Percentiles rank a stretch among this genome's conserved stretches.
Conservation (phyloP, 2,888 invertebrate species). For the Dicranocentrus wangi region DNA sequence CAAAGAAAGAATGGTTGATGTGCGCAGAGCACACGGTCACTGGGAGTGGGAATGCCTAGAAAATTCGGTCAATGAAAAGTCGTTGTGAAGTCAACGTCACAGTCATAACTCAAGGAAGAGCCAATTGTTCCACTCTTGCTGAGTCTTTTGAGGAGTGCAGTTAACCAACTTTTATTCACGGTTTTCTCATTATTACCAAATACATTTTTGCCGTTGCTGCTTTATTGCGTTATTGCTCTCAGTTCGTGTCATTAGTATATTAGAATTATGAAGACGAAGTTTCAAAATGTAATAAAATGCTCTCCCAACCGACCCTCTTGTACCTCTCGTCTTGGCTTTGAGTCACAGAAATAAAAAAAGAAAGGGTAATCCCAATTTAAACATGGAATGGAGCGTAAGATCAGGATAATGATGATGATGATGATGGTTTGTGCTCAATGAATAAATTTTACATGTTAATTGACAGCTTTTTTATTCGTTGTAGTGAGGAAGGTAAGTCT, state of each 20-base stretch:
- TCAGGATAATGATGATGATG: too few species aligned
- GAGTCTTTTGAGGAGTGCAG: conserved; percentile 1
- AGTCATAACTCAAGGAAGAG: conserved; percentile 16
- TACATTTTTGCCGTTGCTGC: background rate
- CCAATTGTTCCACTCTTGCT: too few species aligned
- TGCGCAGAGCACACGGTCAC: too few species aligned
- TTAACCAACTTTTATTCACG: conserved; percentile 41
- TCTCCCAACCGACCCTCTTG: too few species aligned
- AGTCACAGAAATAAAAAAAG: background rate
- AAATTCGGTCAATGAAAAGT: conserved; percentile 38
- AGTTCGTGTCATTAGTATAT: conserved; percentile 18
- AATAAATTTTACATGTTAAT: conserved; percentile 9
- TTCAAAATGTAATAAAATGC: conserved; percentile 1
- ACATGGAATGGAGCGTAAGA: background rate
- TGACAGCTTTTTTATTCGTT: conserved; percentile 8
- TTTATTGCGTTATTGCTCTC: background rate
- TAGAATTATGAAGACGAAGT: conserved; percentile 4
- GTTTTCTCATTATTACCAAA: conserved; percentile 38
- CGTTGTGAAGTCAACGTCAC: background rate
- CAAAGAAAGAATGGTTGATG: too few species aligned
- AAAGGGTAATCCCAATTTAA: conserved; percentile 12
- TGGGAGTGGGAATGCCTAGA: background rate
- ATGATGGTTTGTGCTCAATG: background rate
- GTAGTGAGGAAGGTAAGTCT: conserved; percentile 2
- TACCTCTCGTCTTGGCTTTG: too few species aligned